Percentiles rank a stretch among this genome's conserved stretches.
Evolutionary conservation across 2,888 invertebrate species (phyloP).

Genomic region (Agrochola litura): DNA sequence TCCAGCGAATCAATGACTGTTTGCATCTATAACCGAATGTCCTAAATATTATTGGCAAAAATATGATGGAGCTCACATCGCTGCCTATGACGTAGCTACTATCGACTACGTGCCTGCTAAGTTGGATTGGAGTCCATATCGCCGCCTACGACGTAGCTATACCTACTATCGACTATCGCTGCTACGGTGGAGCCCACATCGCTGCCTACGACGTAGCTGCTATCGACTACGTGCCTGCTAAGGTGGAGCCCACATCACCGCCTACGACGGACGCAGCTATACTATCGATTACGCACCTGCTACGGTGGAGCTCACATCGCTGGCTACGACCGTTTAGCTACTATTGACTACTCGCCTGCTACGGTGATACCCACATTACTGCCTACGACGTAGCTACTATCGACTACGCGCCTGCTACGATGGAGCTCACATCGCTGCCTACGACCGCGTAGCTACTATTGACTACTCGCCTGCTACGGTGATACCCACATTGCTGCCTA

Average conservation of each 20-base stretch:
- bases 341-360: neutral
- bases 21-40: too few relatives aligned
- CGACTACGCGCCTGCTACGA: neutral
- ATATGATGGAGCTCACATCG: too few relatives aligned
- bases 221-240: neutral
- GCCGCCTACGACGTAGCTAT: neutral
- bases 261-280: neutral
- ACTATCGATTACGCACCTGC: neutral
- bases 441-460: neutral
- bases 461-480: neutral
- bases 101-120: too few relatives aligned
- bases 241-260: neutral
- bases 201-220: neutral
- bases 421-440: neutral
- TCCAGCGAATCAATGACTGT: too few relatives aligned
- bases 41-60: too few relatives aligned
- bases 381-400: neutral
- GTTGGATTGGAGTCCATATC: too few relatives aligned
- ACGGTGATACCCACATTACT: neutral
- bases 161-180: too few relatives aligned
- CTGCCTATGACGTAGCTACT: too few relatives aligned
- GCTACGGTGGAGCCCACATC: too few relatives aligned
- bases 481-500: neutral
- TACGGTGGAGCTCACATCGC: neutral
- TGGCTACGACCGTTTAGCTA: conserved; percentile 10